phyloP scores from a whole-genome alignment of 1,140 invertebrate species.

The Drosophila athabasca region DNA sequence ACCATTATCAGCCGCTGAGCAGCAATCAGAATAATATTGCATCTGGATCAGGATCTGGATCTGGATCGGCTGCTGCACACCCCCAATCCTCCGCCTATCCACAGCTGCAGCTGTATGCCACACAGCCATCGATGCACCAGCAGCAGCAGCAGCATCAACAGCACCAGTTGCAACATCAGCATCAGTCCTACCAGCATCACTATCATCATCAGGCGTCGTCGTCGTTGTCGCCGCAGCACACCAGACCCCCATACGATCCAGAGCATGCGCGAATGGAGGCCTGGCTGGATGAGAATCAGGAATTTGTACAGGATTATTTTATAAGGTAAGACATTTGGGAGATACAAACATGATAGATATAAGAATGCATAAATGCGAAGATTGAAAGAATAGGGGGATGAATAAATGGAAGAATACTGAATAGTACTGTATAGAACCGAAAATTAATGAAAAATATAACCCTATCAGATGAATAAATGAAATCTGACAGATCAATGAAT shows the following conservation, averaged over 20 bases:
- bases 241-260: constrained; percentile 88
- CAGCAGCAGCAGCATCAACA: constrained; percentile 55
- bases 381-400: no score
- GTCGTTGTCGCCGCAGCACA: constrained; percentile 71
- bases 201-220: constrained; percentile 76
- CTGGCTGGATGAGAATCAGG: constrained; percentile 98
- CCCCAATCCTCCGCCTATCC: constrained; percentile 9
- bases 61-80: constrained; percentile 34
- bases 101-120: constrained; percentile 18
- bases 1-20: constrained; percentile 63
- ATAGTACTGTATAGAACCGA: no score
- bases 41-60: no score
- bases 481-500: no score
- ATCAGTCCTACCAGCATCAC: constrained; percentile 58
- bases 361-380: not conserved
- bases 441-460: no score
- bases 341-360: not conserved
- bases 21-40: constrained; percentile 13
- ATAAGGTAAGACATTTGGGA: constrained; percentile 88
- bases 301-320: constrained; percentile 97
- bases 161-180: constrained; percentile 39
- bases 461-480: no score
- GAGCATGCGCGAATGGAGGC: constrained; percentile 94
- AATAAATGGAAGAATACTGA: no score
- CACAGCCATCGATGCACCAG: constrained; percentile 35